Conservation (phyloP, 1,140 invertebrate genomes). For the Apis florea region DNA sequence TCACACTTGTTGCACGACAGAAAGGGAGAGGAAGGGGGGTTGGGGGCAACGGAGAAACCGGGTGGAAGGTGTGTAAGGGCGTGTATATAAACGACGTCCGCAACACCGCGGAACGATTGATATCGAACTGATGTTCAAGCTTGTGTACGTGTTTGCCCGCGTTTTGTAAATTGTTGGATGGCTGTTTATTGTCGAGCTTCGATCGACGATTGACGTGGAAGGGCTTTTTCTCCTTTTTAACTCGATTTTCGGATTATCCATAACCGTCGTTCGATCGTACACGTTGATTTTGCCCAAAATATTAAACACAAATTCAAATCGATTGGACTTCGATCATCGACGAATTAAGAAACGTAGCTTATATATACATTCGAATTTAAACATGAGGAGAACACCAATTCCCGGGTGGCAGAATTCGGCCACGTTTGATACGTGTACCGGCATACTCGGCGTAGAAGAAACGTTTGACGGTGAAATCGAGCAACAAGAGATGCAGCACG, state of each 20-base stretch:
- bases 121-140: conserved; percentile 13
- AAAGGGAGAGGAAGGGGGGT: conserved; percentile 44
- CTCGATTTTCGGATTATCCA: too few species aligned
- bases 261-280: too few species aligned
- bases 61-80: conserved; percentile 17
- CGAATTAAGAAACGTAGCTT: too few species aligned
- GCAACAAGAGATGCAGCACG: conserved; percentile 45
- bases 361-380: too few species aligned
- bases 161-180: background rate
- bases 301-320: too few species aligned
- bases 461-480: conserved; percentile 39
- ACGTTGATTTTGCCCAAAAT: too few species aligned
- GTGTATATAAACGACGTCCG: conserved; percentile 37
- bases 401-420: too few species aligned
- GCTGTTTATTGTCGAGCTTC: background rate
- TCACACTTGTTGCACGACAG: conserved; percentile 71
- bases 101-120: conserved; percentile 34
- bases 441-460: conserved; percentile 8
- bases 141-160: background rate
- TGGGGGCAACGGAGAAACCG: conserved; percentile 24
- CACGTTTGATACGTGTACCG: background rate
- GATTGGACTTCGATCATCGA: too few species aligned
- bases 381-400: too few species aligned
- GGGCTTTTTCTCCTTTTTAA: too few species aligned
- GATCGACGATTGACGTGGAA: background rate